Evolutionary conservation across 2,113 vertebrate genomes (phyloP).

Genomic region (Ageneiosus marmoratus): DNA sequence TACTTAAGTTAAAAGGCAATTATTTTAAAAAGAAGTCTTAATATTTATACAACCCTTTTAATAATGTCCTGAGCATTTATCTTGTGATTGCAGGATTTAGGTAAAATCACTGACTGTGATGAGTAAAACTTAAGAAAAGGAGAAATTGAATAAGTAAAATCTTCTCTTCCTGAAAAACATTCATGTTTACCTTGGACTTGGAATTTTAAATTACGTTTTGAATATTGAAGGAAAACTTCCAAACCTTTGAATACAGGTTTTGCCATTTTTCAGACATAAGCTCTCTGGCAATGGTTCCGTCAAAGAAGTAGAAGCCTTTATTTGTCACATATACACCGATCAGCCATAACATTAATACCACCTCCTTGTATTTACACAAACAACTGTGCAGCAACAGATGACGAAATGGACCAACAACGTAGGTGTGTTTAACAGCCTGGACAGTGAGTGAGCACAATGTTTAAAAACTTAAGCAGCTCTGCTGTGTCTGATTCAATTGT

Average conservation of each 20-base stretch:
- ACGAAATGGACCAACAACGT: no score
- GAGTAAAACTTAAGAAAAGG: background rate
- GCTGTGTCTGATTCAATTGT: no score
- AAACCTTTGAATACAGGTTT: background rate
- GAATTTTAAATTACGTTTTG: conserved; percentile 2
- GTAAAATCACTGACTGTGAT: conserved; percentile 10
- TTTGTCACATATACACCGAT: no score
- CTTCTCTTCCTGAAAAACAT: background rate
- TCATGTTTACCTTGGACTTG: background rate
- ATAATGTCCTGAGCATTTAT: background rate
- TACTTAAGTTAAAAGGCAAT: background rate
- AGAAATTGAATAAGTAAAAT: background rate
- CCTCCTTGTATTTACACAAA: no score
- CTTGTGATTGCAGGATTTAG: background rate
- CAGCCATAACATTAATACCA: no score
- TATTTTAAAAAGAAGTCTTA: background rate
- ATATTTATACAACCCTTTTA: background rate
- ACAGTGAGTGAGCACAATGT: no score
- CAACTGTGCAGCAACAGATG: no score
- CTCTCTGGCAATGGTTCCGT: background rate
- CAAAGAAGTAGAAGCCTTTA: no score
- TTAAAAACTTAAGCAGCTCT: no score
- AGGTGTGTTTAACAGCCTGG: no score
- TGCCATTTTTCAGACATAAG: conserved; percentile 1
- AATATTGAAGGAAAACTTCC: background rate